Conservation (phyloP, 2,797 vertebrate species). For the Chrysocyon brachyurus region DNA sequence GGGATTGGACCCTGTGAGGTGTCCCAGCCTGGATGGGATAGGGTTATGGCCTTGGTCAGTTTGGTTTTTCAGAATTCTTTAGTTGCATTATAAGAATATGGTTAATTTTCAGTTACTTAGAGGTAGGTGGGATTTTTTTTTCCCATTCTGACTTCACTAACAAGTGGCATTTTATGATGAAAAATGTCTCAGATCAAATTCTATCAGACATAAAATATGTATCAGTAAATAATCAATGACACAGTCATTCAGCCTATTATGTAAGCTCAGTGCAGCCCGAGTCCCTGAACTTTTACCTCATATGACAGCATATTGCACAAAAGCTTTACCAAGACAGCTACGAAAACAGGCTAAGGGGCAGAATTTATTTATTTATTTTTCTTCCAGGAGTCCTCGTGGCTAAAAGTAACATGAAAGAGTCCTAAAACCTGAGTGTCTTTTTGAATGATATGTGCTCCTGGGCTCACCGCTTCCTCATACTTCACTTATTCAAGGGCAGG, state of each 20-base stretch:
- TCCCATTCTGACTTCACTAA: not conserved
- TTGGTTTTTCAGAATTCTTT: not conserved
- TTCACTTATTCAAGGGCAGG: accelerated
- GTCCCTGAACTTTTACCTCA: not conserved
- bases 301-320: not conserved
- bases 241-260: not conserved
- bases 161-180: not conserved
- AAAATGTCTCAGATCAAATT: not conserved
- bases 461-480: accelerated
- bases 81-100: not conserved
- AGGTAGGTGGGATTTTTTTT: not conserved
- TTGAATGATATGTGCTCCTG: not conserved
- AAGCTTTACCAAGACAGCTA: not conserved
- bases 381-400: not conserved
- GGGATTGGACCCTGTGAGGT: not conserved
- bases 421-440: not conserved
- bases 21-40: not conserved
- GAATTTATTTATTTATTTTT: not conserved
- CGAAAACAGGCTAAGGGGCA: not conserved
- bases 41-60: not conserved
- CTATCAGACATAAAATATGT: not conserved
- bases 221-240: not conserved
- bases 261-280: not conserved
- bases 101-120: not conserved
- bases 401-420: not conserved